Evolutionary conservation across 2,888 invertebrate genomes (phyloP).

Genomic region (Metacarcinus magister): DNA sequence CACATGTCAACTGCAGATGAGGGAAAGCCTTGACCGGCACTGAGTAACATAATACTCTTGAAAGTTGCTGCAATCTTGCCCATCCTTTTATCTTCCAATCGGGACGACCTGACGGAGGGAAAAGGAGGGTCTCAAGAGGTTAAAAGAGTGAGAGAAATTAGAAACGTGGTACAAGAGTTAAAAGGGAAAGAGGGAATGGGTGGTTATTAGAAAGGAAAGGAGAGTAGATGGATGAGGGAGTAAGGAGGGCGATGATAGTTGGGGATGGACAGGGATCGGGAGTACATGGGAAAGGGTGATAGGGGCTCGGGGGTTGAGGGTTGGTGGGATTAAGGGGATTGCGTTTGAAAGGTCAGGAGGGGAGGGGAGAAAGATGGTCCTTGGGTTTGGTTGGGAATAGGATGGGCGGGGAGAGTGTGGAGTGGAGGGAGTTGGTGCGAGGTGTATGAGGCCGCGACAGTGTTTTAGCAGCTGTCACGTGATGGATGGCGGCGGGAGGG

Average conservation of each 20-base stretch:
- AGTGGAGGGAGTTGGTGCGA: neutral
- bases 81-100: neutral
- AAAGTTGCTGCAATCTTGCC: neutral
- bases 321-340: neutral
- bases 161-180: neutral
- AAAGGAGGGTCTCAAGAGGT: neutral
- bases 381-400: neutral
- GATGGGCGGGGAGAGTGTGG: neutral
- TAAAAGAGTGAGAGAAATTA: neutral
- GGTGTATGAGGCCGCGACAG: neutral
- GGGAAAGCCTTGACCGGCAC: neutral
- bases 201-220: neutral
- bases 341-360: neutral
- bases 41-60: neutral
- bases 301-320: neutral
- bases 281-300: neutral
- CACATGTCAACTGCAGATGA: neutral
- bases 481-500: conserved; percentile 36
- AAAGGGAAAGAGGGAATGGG: neutral
- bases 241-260: neutral
- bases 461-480: conserved; percentile 40
- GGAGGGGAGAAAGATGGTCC: neutral
- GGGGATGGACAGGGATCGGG: neutral
- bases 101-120: neutral
- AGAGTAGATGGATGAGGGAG: neutral